phyloP scores from a whole-genome alignment of 2,113 vertebrate genomes.

The Penelope pileata region DNA sequence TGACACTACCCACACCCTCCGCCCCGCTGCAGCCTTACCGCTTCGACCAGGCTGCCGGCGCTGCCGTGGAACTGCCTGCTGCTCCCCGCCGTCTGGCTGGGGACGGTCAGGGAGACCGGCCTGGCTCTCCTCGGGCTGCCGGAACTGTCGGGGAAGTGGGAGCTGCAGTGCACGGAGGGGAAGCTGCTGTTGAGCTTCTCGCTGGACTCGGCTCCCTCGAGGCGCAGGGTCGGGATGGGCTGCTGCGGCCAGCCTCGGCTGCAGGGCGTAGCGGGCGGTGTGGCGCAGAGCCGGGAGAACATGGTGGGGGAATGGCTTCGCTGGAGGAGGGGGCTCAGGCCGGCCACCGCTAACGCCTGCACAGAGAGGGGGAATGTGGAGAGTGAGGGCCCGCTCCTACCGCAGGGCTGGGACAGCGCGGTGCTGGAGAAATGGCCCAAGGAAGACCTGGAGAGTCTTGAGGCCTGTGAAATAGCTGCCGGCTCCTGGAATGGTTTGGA shows the following conservation, averaged over 20 bases:
- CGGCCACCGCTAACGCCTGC: slow-evolving; percentile 91
- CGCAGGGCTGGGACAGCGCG: not conserved
- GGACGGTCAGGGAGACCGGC: slow-evolving; percentile 91
- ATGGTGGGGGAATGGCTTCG: slow-evolving; percentile 91
- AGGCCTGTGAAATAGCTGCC: not conserved
- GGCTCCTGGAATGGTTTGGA: not conserved
- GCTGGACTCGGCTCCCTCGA: slow-evolving; percentile 85
- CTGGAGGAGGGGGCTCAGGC: slow-evolving; percentile 92
- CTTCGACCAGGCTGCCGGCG: slow-evolving; percentile 95
- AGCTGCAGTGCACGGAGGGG: slow-evolving; percentile 90
- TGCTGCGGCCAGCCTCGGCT: slow-evolving; percentile 74
- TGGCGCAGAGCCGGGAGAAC: slow-evolving; percentile 86
- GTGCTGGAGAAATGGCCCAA: accelerated
- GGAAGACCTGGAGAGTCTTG: not conserved
- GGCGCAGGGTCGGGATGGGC: slow-evolving; percentile 84
- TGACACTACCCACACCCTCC: accelerated
- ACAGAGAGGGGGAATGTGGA: not conserved
- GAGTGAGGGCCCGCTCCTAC: not conserved
- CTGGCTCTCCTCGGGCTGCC: slow-evolving; percentile 79
- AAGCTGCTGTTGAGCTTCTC: slow-evolving; percentile 98
- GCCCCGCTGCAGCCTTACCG: slow-evolving; percentile 78
- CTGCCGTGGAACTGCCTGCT: slow-evolving; percentile 89
- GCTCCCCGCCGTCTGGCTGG: slow-evolving; percentile 79
- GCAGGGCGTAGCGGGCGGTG: slow-evolving; percentile 86
- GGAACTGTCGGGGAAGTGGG: slow-evolving; percentile 79